These are phyloP conservation scores for Lepidotrigona ventralis DNA, from an alignment of 1,140 invertebrate genomes.

Conservation along the genomic window DNA sequence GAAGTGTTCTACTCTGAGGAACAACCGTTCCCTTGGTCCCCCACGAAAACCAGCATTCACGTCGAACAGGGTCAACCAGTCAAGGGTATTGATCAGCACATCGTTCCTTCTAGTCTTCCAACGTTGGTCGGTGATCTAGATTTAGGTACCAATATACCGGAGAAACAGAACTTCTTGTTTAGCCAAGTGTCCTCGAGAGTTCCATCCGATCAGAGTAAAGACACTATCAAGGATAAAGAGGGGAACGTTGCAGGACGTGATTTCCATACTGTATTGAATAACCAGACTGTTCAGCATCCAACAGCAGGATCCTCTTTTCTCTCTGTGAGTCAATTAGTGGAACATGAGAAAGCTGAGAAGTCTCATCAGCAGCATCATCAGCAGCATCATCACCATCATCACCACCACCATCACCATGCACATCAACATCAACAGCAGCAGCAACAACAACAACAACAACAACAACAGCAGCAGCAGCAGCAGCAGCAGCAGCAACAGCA, in stretches of 20 bases:
- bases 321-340: slow-evolving; percentile 85
- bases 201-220: slow-evolving; percentile 66
- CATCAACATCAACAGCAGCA: slow-evolving; percentile 60
- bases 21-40: slow-evolving; percentile 82
- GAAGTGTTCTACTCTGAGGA: slow-evolving; percentile 78
- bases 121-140: slow-evolving; percentile 83
- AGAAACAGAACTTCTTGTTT: slow-evolving; percentile 77
- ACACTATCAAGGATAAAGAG: slow-evolving; percentile 73
- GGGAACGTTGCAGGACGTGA: slow-evolving; percentile 63
- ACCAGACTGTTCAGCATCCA: slow-evolving; percentile 70
- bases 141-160: slow-evolving; percentile 78
- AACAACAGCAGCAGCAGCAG: slow-evolving; percentile 60
- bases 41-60: slow-evolving; percentile 80
- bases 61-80: slow-evolving; percentile 71
- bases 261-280: slow-evolving; percentile 72
- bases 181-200: slow-evolving; percentile 68
- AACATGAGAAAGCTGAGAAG: slow-evolving; percentile 81
- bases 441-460: slow-evolving; percentile 58
- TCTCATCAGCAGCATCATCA: slow-evolving; percentile 67
- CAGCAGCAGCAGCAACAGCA: slow-evolving; percentile 61
- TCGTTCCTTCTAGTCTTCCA: slow-evolving; percentile 80
- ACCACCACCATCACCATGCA: slow-evolving; percentile 66
- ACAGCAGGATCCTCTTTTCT: slow-evolving; percentile 79
- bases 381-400: slow-evolving; percentile 60
- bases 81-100: slow-evolving; percentile 75